Conservation (phyloP, 1,140 invertebrate species). For the Streblospio benedicti region DNA sequence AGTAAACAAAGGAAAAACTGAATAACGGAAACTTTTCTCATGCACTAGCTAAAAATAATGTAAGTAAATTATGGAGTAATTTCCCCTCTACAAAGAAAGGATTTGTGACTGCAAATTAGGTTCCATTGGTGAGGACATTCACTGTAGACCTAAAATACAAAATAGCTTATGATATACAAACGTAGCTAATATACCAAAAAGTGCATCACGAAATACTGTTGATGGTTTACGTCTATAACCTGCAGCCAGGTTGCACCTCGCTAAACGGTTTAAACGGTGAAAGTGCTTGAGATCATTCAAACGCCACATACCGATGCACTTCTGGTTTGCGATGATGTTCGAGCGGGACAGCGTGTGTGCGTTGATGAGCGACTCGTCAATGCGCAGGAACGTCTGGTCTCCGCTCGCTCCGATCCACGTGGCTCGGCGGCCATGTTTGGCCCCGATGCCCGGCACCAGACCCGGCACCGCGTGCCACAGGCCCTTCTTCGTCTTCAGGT, state of each 20-base stretch:
- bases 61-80: too few relatives aligned
- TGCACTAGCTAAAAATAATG: too few relatives aligned
- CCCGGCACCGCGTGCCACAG: slow-evolving; percentile 75
- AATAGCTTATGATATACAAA: too few relatives aligned
- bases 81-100: too few relatives aligned
- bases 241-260: not conserved
- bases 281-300: not conserved
- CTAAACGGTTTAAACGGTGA: not conserved
- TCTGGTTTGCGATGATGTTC: slow-evolving; percentile 77
- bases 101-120: too few relatives aligned
- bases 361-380: slow-evolving; percentile 86
- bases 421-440: slow-evolving; percentile 64
- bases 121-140: too few relatives aligned
- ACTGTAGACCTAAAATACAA: too few relatives aligned
- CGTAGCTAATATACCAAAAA: too few relatives aligned
- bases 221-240: too few relatives aligned
- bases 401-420: slow-evolving; percentile 89
- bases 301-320: slow-evolving; percentile 63
- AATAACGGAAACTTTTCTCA: too few relatives aligned
- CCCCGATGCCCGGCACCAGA: slow-evolving; percentile 60
- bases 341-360: slow-evolving; percentile 73
- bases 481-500: slow-evolving; percentile 36
- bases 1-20: too few relatives aligned
- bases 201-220: too few relatives aligned
- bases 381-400: slow-evolving; percentile 88